Conservation (phyloP, 2,888 invertebrate genomes). For the Branchipolynoe longqiensis region DNA sequence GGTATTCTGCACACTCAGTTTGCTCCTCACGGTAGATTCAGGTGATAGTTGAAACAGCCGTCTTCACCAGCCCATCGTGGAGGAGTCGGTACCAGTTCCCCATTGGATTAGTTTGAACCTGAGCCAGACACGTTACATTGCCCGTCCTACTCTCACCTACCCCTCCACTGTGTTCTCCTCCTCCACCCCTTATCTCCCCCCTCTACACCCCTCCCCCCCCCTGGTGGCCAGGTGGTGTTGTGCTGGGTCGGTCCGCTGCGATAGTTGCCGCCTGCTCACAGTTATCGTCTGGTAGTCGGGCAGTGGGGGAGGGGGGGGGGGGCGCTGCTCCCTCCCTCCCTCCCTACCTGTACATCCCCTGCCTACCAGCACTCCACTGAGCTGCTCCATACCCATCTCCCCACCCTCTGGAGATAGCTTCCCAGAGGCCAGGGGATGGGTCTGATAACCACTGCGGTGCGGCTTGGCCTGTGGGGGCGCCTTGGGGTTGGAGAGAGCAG, state of each 20-base stretch:
- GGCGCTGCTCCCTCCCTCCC: not conserved
- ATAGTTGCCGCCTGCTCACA: not conserved
- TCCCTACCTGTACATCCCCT: not conserved
- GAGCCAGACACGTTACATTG: constrained; percentile 15
- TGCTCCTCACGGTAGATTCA: too few relatives aligned
- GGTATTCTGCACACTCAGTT: too few relatives aligned
- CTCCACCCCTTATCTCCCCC: not conserved
- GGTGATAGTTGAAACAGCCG: too few relatives aligned
- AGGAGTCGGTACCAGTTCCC: too few relatives aligned
- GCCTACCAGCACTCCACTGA: not conserved
- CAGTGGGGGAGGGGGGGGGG: not conserved
- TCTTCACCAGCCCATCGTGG: too few relatives aligned
- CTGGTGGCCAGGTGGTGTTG: constrained; percentile 2
- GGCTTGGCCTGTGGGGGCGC: too few relatives aligned
- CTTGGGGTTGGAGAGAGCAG: too few relatives aligned
- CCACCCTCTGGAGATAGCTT: too few relatives aligned
- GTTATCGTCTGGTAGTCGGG: not conserved
- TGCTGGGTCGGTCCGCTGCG: not conserved
- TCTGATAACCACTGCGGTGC: too few relatives aligned
- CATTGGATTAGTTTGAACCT: constrained; percentile 18
- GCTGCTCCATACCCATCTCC: not conserved
- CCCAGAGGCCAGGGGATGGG: too few relatives aligned
- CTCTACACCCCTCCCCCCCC: not conserved
- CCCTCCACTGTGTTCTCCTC: not conserved
- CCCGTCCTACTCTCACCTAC: not conserved